A percentile compares a stretch with the other conserved stretches of the same genome.
Conservation (phyloP, 2,797 vertebrate species). For the Coracias cyanogaster region DNA sequence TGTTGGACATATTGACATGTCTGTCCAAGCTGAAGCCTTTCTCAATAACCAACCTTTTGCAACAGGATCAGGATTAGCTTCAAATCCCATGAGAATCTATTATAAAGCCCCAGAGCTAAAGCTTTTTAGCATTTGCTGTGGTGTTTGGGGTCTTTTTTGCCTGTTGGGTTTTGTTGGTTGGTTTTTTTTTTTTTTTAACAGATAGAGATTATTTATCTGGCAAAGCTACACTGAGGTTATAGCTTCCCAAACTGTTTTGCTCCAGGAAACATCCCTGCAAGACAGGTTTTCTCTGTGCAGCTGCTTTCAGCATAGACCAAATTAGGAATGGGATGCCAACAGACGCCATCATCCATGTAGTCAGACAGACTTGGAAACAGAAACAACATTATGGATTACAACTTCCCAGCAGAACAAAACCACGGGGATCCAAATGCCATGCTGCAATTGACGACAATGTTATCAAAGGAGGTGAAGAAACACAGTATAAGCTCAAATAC, state of each 20-base stretch:
- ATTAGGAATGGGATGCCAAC: neutral
- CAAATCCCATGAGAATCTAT: neutral
- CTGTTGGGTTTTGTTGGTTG: neutral
- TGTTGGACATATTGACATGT: neutral
- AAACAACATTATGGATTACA: neutral
- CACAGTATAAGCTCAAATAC: neutral
- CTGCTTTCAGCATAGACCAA: neutral
- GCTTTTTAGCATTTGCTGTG: neutral
- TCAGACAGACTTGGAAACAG: neutral
- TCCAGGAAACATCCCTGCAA: neutral
- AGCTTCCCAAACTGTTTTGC: neutral
- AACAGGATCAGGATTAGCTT: neutral
- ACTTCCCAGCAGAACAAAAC: neutral
- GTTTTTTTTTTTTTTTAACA: neutral
- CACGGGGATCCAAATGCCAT: neutral
- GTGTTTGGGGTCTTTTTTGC: neutral
- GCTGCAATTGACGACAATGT: neutral
- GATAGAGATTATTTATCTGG: neutral
- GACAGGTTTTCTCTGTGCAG: neutral
- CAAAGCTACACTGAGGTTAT: neutral
- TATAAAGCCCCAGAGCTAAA: neutral
- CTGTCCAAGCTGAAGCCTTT: neutral
- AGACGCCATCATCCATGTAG: neutral
- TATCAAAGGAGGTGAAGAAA: neutral
- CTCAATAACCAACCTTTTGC: neutral